Evolutionary conservation across 2,113 vertebrate genomes (phyloP), one percentile per base, ranked within the genome.

Genomic region (Monopterus albus): DNA sequence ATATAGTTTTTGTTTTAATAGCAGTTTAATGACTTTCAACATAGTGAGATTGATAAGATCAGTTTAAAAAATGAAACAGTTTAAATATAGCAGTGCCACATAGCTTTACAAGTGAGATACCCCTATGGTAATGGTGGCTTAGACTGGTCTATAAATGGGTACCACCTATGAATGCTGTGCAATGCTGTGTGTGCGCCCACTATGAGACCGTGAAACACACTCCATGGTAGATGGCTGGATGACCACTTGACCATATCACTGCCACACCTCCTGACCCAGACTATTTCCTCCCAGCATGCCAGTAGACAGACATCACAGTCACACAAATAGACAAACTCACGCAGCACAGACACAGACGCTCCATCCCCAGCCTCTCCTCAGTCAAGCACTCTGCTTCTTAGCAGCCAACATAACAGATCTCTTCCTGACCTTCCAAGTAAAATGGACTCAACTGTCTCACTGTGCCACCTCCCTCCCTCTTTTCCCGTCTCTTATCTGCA

Each of bases 401-500:
- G 26, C 45, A 13, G 43, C 18, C 3, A 17, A 52, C 66, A 75
- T 7, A 69, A 58, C 46, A 31, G 11, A 33, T 56, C 65, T 57
- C 38, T 51, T 56, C 46, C 52, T 6, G 62, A 67, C 65, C 73
- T 66, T 46, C 13, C 58, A 75, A 64, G 72, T 74, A 63, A 82
- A 80, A 67, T 46, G 47, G 43, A 65, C 70, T 75, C n/a, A 8
- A 50, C 73, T 17, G 23, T 33, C 47, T 64, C 53, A 4, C 31
- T 18, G 18, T 25, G 68, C 52, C 18, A 20, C 71, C 66, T 59
- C 52, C 45, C 58, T 57, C 47, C 31, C 31, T 68, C 69, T 36
- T 55, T 51, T 31, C 47, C 58, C 25, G 59, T 70, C 66, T 85
- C 61, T 85, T 83, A 80, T 85, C 85, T 76, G 62, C 72, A 69